Evolutionary conservation across 2,113 vertebrate genomes (phyloP).

Genomic region (Syngnathus scovelli): DNA sequence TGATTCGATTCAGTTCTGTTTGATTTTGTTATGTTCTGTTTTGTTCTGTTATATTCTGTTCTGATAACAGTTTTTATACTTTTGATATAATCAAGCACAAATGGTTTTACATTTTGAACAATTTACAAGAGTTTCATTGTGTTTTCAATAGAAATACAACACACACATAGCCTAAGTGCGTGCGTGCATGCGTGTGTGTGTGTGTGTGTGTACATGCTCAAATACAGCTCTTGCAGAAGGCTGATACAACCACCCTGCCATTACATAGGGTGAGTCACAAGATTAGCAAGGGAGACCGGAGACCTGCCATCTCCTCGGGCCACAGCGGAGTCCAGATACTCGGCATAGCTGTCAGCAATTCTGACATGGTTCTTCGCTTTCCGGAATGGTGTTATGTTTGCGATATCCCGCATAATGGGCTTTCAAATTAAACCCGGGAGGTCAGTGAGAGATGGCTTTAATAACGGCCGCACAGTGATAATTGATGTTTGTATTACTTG

Average conservation of each 20-base stretch:
- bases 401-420: conserved; percentile 51
- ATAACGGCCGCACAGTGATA: conserved; percentile 43
- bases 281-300: conserved; percentile 56
- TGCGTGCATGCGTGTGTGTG: neutral
- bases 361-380: conserved; percentile 48
- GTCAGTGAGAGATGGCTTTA: conserved; percentile 38
- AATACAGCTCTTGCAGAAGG: conserved; percentile 32
- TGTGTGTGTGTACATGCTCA: neutral
- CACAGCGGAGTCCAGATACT: conserved; percentile 49
- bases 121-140: neutral
- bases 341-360: conserved; percentile 60
- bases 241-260: conserved; percentile 41
- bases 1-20: no score
- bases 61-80: neutral
- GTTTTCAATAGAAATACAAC: neutral
- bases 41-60: no score
- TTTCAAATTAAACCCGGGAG: conserved; percentile 51
- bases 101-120: neutral
- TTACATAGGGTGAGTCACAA: conserved; percentile 43
- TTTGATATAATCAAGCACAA: neutral
- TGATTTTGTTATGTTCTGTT: no score
- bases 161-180: neutral
- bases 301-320: conserved; percentile 51
- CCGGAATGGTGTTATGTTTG: conserved; percentile 51
- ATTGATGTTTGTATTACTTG: conserved; percentile 44